A percentile compares a stretch with the other conserved stretches of the same genome.
phyloP scores from a whole-genome alignment of 1,140 invertebrate species.

The Drosophila kepulauana region DNA sequence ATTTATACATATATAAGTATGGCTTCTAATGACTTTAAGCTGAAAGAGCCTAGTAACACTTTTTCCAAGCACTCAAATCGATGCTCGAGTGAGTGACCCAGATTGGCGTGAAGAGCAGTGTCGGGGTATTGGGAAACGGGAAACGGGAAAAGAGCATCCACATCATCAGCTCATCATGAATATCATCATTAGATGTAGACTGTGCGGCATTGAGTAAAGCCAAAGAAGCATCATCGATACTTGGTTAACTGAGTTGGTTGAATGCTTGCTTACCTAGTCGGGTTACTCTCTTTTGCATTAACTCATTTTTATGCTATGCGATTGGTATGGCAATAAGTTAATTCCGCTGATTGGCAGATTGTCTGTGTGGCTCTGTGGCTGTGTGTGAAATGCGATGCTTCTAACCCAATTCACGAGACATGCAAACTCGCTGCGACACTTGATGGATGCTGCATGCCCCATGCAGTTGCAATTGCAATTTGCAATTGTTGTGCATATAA shows the following conservation, averaged over 20 bases:
- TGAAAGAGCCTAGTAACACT: conserved; percentile 51
- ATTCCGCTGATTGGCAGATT: conserved; percentile 57
- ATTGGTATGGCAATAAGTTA: conserved; percentile 63
- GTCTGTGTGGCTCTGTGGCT: conserved; percentile 36
- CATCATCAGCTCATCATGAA: conserved; percentile 43
- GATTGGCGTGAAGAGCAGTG: conserved; percentile 32
- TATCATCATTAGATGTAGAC: conserved; percentile 18
- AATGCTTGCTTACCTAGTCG: not conserved
- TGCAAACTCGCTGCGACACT: conserved; percentile 33
- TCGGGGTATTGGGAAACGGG: conserved; percentile 22
- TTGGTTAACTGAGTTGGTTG: conserved; percentile 2
- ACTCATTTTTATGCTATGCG: conserved; percentile 44
- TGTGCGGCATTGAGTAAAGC: conserved; percentile 27
- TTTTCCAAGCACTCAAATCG: conserved; percentile 31
- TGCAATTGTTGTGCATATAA: conserved; percentile 14
- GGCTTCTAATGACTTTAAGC: conserved; percentile 22
- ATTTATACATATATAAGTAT: not conserved
- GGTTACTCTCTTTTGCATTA: conserved; percentile 59
- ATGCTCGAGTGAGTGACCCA: conserved; percentile 54
- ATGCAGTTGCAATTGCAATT: not conserved
- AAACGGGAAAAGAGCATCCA: conserved; percentile 25
- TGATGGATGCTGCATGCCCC: conserved; percentile 39
- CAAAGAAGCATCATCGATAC: conserved; percentile 30
- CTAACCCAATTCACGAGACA: conserved; percentile 68
- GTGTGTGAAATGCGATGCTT: conserved; percentile 67